Evolutionary conservation across 2,113 vertebrate species (phyloP), one percentile per base, ranked within the genome.

Genomic region (Callorhinus ursinus): DNA sequence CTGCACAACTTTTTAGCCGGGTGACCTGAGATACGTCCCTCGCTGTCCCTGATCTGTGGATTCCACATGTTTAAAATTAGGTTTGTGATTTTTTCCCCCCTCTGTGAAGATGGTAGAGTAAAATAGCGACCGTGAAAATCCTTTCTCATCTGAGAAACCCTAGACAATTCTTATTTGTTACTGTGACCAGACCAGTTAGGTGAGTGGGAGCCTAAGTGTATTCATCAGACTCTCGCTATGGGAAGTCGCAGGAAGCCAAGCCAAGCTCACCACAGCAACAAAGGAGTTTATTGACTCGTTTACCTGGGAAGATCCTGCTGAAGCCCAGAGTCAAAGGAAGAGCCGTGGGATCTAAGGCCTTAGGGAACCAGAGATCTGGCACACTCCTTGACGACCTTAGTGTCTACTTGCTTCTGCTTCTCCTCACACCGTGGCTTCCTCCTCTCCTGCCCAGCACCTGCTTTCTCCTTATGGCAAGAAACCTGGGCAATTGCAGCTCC

Each of bases 131-230:
- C n/a, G 18, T 46, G 67, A 63, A 93, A 89, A 71, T 39, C 55
- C 67, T 80, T 69, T 95, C 79, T 89, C 79, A 9, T 22, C 46
- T 26, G 65, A 86, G 46, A 81, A 95, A 77, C 33, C 10, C 71
- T 83, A 51, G 16, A 95, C 83, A 82, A 57, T 42, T 61, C 95
- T 59, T 72, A 57, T 39, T 88, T 95, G 81, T 76, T 95, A 21
- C 46, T 15, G 94, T 87, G 87, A 74, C 83, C 67, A 72, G 95
- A 97, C 95, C 95, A 79, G 96, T 96, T 89, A 55, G 96, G 92
- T 95, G 88, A 96, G 96, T 79, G 28, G 49, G 49, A 79, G 55
- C 39, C 88, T 82, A 26, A 33, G 21, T 33, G 6, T 49, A 76
- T 90, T 90, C 92, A n/a, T 94, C 85, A 65, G 16, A 82, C 74